Evolutionary conservation across 2,113 vertebrate genomes (phyloP), one percentile per base, ranked within the genome.

Genomic region (Toxotes jaculatrix): DNA sequence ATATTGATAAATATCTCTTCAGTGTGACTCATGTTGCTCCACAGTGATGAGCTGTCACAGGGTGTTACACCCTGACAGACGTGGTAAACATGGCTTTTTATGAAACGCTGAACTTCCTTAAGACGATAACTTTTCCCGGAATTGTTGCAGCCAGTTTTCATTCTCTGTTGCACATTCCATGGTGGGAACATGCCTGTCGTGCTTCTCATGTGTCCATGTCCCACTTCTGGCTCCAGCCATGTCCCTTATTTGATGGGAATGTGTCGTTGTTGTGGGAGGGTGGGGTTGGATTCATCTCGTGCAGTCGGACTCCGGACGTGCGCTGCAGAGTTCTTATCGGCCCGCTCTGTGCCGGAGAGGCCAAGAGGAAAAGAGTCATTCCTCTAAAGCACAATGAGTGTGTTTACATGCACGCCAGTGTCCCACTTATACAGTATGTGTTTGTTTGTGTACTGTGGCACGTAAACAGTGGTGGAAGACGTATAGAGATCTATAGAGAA

Each of bases 91-190:
- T 9, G 7, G 76, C 63, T 67, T 64, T 74, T 60, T 34, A 83
- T 77, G 74, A 85, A 83, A 77, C 74, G 76, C 72, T 86, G 42
- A 74, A 91, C 91, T 91, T 94, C 89, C 89, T 87, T 63, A 8
- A 36, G 40, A 23, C 86, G 91, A 94, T 87, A 91, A 91, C 71
- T 93, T 89, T 94, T 95, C 94, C 93, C 93, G 94, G 90, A 84
- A 93, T 93, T 93, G 91, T 92, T 90, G 79, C 74, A 47, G 85
- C 86, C 86, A 66, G 67, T 80, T 65, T 86, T 60, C 80, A 43
- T 79, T 90, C 89, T 91, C 86, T 84, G 77, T 70, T 74, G 74
- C 76, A 79, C 91, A 92, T 93, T 93, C 89, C 86, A 68, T 47
- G 57, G 68, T 14, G 8, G 69, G 77, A 80, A 85, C 83, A 82